Evolutionary conservation across 2,113 vertebrate genomes (phyloP).

Genomic region (Ploceus nigricollis): DNA sequence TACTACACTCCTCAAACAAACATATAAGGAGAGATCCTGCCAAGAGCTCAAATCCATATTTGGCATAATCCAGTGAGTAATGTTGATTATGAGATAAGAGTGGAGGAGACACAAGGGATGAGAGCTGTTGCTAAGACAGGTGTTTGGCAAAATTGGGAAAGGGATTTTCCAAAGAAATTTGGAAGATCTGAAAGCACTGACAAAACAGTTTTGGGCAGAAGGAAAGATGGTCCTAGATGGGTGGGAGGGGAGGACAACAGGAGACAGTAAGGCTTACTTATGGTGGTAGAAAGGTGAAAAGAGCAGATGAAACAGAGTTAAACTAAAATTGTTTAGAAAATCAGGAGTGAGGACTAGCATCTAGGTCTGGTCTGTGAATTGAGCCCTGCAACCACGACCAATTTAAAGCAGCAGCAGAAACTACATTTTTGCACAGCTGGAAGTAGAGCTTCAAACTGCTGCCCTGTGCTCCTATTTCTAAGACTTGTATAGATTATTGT

Average conservation of each 20-base stretch:
- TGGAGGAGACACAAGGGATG: not conserved
- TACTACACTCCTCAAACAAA: not conserved
- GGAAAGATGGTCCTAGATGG: not conserved
- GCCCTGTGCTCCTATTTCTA: not conserved
- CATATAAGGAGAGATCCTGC: not conserved
- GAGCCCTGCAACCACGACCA: not conserved
- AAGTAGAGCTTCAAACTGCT: not conserved
- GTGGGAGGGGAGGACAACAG: not conserved
- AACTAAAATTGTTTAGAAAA: not conserved
- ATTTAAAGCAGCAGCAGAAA: not conserved
- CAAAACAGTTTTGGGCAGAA: not conserved
- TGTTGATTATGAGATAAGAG: not conserved
- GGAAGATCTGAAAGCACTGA: not conserved
- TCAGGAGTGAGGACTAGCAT: not conserved
- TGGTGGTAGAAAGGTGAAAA: not conserved
- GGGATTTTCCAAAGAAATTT: not conserved
- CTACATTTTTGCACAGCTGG: not conserved
- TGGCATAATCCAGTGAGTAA: not conserved
- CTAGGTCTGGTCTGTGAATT: not conserved
- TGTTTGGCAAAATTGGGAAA: not conserved
- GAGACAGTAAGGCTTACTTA: not conserved
- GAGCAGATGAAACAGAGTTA: not conserved
- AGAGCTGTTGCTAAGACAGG: not conserved
- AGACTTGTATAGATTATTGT: not conserved
- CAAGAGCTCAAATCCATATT: not conserved